A percentile compares a stretch with the other conserved stretches of the same genome.
Conservation (phyloP, 2,113 vertebrate species). For the Hirundichthys speculiger region DNA sequence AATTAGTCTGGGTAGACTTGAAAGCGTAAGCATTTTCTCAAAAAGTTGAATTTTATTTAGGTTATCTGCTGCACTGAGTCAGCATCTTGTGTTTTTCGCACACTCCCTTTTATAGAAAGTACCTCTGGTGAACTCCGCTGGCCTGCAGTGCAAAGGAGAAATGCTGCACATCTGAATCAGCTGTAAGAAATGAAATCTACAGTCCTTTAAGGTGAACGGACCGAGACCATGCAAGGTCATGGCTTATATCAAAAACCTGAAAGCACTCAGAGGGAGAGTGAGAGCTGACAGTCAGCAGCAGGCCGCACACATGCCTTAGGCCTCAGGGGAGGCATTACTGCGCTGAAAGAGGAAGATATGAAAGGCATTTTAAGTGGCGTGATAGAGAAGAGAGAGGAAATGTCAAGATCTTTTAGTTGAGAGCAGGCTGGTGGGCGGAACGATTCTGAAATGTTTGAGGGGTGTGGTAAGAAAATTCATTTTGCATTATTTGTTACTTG, state of each 20-base stretch:
- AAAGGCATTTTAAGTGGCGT: conserved; percentile 58
- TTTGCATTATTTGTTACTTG: neutral
- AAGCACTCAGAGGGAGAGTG: no score
- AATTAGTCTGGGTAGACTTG: conserved; percentile 25
- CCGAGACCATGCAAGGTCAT: neutral
- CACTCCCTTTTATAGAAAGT: conserved; percentile 24
- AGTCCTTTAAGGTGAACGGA: neutral
- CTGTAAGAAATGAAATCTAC: conserved; percentile 11
- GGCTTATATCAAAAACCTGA: conserved; percentile 16
- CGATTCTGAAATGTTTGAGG: neutral
- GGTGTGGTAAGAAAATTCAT: neutral
- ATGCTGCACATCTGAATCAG: neutral
- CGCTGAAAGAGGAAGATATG: conserved; percentile 44
- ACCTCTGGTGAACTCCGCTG: neutral
- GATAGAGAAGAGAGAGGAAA: conserved; percentile 45
- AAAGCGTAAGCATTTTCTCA: conserved; percentile 9
- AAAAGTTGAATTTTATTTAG: conserved; percentile 11
- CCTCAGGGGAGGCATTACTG: conserved; percentile 32
- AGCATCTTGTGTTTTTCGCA: conserved; percentile 32
- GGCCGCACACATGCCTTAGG: conserved; percentile 14
- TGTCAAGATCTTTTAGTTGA: conserved; percentile 28
- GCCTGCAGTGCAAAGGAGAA: neutral
- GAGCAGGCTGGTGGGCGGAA: neutral
- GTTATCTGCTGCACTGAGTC: conserved; percentile 29
- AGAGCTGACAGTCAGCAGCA: conserved; percentile 7